These are phyloP conservation scores for Phortica variegata DNA, from an alignment of 1,140 invertebrate species.

Conservation along the genomic window DNA sequence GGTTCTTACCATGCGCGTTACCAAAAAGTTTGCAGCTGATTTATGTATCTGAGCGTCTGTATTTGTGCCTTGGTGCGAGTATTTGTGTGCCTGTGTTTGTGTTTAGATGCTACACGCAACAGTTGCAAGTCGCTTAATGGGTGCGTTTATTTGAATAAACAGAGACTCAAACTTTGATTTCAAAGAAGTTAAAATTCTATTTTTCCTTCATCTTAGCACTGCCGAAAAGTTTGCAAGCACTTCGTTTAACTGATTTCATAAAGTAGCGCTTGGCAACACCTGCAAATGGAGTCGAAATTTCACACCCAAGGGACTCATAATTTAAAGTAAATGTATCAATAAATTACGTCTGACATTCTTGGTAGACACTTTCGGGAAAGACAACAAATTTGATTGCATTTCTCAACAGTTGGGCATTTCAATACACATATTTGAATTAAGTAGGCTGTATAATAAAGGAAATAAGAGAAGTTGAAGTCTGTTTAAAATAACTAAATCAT, in stretches of 20 bases:
- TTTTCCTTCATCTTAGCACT: conserved; percentile 3
- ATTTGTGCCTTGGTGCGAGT: conserved; percentile 13
- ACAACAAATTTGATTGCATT: too few species aligned
- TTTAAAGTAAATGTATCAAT: conserved; percentile 50
- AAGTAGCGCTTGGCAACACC: conserved; percentile 23
- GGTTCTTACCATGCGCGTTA: too few species aligned
- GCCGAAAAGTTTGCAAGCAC: conserved; percentile 46
- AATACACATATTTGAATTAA: too few species aligned
- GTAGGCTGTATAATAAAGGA: too few species aligned
- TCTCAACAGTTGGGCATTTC: too few species aligned
- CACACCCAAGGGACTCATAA: conserved; percentile 46
- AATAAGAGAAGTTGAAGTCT: too few species aligned
- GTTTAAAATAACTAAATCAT: too few species aligned
- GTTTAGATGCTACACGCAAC: conserved; percentile 27
- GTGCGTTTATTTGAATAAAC: conserved; percentile 51
- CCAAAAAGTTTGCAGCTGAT: conserved; percentile 33
- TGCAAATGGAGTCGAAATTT: conserved; percentile 24
- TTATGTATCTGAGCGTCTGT: conserved; percentile 42
- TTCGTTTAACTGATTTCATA: conserved; percentile 53
- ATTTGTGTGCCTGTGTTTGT: neutral
- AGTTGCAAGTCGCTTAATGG: conserved; percentile 53
- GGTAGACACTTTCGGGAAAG: too few species aligned
- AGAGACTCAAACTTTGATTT: conserved; percentile 48
- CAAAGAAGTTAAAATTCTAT: conserved; percentile 8
- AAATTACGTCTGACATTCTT: conserved; percentile 40